Conservation (phyloP, 2,797 vertebrate genomes). For the Scarus forsteni region DNA sequence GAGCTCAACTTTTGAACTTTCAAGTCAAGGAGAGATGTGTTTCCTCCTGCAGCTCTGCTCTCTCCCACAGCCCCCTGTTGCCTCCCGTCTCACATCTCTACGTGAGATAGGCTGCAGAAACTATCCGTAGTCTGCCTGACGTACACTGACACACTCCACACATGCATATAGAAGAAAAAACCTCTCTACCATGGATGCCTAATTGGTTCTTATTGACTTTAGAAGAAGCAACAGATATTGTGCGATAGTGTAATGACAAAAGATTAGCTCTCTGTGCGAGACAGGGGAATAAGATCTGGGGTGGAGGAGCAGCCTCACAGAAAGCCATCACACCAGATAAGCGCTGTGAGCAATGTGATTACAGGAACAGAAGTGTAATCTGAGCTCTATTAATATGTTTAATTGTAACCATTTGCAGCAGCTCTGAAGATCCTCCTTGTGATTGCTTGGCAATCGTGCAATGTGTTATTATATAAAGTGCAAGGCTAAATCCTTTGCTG, state of each 20-base stretch:
- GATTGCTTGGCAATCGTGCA: conserved; percentile 59
- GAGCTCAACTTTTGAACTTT: conserved; percentile 42
- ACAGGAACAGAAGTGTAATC: conserved; percentile 72
- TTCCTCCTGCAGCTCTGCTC: conserved; percentile 28
- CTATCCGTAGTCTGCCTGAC: conserved; percentile 4
- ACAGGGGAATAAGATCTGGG: conserved; percentile 67
- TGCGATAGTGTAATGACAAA: conserved; percentile 71
- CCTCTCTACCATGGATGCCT: conserved; percentile 51
- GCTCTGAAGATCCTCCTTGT: conserved; percentile 48
- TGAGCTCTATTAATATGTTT: conserved; percentile 75
- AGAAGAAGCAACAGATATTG: conserved; percentile 64
- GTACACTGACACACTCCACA: conserved; percentile 10
- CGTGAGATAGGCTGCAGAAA: conserved; percentile 40
- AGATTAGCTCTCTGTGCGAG: conserved; percentile 68
- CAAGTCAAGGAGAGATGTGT: conserved; percentile 18
- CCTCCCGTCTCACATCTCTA: conserved; percentile 45
- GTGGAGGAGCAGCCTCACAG: conserved; percentile 58
- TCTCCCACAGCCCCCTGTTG: conserved; percentile 36
- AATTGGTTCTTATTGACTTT: conserved; percentile 80
- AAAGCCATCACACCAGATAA: conserved; percentile 69
- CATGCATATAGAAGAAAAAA: conserved; percentile 26
- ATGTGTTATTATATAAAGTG: conserved; percentile 59
- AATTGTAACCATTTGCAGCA: conserved; percentile 77
- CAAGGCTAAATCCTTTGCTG: conserved; percentile 63
- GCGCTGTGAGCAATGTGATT: conserved; percentile 75